phyloP scores from a whole-genome alignment of 2,888 invertebrate genomes.

The Andricus curvator region DNA sequence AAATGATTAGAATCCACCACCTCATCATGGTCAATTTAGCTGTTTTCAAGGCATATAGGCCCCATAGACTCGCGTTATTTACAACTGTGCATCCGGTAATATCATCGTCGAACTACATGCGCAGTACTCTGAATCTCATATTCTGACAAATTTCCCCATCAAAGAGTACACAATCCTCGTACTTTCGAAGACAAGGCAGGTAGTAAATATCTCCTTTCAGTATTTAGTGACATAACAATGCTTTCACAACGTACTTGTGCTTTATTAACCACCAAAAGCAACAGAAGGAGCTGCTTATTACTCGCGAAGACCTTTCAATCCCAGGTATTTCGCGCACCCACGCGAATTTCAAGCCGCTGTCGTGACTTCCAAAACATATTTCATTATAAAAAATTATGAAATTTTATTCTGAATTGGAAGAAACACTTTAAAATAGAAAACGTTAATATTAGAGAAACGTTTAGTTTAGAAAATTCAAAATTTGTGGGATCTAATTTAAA shows the following conservation, averaged over 20 bases:
- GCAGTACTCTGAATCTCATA: slow-evolving; percentile 37
- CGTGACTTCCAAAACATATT: background rate
- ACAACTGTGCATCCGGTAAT: too few relatives aligned
- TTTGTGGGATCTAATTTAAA: too few relatives aligned
- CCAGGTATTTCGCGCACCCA: background rate
- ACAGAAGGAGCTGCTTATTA: background rate
- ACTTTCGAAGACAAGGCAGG: slow-evolving; percentile 50
- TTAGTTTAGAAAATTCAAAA: too few relatives aligned
- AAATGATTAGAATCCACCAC: background rate
- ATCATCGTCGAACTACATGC: background rate
- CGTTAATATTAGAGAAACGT: too few relatives aligned
- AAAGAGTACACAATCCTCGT: slow-evolving; percentile 48
- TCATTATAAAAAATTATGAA: too few relatives aligned
- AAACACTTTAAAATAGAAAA: too few relatives aligned
- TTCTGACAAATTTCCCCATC: slow-evolving; percentile 56
- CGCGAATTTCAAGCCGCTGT: background rate
- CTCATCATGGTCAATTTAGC: background rate
- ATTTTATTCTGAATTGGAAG: too few relatives aligned
- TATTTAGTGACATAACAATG: slow-evolving; percentile 62
- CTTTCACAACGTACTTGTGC: slow-evolving; percentile 55
- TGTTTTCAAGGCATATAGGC: too few relatives aligned
- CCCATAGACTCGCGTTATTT: background rate
- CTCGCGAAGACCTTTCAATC: background rate
- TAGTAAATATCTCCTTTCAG: slow-evolving; percentile 55
- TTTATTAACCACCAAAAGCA: background rate